Evolutionary conservation across 2,113 vertebrate species (phyloP).

Genomic region (Cettia cetti): DNA sequence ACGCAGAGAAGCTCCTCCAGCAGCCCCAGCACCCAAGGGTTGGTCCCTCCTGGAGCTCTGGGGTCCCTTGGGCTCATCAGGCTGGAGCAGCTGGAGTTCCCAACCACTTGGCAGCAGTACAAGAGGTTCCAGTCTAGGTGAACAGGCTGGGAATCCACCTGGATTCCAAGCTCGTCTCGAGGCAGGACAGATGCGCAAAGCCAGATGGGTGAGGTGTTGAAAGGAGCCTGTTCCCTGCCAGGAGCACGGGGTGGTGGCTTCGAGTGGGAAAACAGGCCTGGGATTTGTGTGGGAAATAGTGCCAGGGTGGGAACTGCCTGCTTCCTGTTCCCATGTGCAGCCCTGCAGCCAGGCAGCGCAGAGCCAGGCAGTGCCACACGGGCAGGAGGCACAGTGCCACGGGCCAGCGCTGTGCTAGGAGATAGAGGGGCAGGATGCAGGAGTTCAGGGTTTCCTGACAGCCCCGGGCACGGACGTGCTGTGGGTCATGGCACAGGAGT

Average conservation of each 20-base stretch:
- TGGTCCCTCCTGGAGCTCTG: background rate
- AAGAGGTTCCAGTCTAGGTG: background rate
- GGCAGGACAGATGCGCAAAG: background rate
- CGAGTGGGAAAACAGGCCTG: background rate
- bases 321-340: background rate
- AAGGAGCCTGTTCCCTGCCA: background rate
- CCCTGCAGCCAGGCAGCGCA: background rate
- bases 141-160: background rate
- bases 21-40: background rate
- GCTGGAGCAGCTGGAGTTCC: background rate
- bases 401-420: fast-evolving
- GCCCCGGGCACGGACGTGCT: background rate
- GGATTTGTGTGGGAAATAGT: background rate
- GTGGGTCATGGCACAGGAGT: background rate
- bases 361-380: background rate
- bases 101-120: background rate
- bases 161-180: background rate
- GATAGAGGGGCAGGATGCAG: background rate
- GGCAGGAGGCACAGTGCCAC: background rate
- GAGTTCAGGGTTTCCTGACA: background rate
- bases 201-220: slow-evolving; percentile 15
- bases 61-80: background rate
- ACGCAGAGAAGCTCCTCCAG: fast-evolving
- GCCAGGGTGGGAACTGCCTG: slow-evolving; percentile 2
- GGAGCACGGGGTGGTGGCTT: background rate